Evolutionary conservation across 2,888 invertebrate genomes (phyloP), one percentile per base, ranked within the genome.

Genomic region (Alitta virens): DNA sequence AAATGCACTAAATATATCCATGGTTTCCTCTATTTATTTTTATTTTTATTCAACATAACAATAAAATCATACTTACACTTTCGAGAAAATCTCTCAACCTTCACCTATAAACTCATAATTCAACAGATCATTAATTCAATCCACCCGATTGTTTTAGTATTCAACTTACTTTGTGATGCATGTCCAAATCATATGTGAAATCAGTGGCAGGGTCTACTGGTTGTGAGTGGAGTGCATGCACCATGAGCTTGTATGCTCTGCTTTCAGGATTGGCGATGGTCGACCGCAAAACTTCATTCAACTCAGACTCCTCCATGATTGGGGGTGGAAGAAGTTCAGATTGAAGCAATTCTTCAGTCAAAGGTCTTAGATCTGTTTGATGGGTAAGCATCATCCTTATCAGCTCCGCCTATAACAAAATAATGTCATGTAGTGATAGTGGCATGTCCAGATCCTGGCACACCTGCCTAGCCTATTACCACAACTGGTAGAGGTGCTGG

Each of bases 311-410:
- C 74, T 93, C 92, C n/a, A 94, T 85, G 70, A 75, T 87, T 0
- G 91, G 89, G 0, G 94, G 90, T 0, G 96, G 96, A 2, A 97
- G 86, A 71, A 90, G 87, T 63, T 90, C 89, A 0, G 92, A 92
- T 38, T 88, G 86, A 0, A 96, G 83, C 1, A 97, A 84, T 77
- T 95, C 92, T 46, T 89, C 87, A 5, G 94, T 90, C 0, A 92
- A 90, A 0, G 97, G 96, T 2, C 97, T 86, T 69, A 88, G 84
- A 38, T 87, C 86, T 0, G 92, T 88, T 79, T 95, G 92, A 78
- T 97, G 94, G 80, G 89, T 88, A 60, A 97, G 82, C 2, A 97
- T 84, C 91, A 91, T 90, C 49, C 86, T 86, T 62, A 81, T 70
- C 0, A 84, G 71, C 12, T 66, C 52, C 12, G 66, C 69, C 80